phyloP scores from a whole-genome alignment of 2,113 vertebrate species.

The Amazona guildingii region DNA sequence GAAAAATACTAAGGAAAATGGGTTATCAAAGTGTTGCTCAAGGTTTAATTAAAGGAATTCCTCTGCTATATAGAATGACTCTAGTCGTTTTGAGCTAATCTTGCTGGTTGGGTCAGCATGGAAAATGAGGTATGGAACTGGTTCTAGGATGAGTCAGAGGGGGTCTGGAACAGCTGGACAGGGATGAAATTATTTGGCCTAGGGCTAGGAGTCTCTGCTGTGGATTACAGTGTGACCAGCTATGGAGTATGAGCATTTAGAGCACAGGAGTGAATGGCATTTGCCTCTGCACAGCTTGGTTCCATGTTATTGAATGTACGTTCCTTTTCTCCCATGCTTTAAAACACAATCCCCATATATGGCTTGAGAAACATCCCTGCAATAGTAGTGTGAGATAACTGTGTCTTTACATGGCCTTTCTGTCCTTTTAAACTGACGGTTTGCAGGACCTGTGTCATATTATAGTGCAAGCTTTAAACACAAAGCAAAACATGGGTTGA shows the following conservation, averaged over 20 bases:
- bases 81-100: not conserved
- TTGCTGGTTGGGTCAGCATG: not conserved
- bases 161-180: not conserved
- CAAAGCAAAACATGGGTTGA: not conserved
- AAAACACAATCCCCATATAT: not conserved
- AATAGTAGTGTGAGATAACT: not conserved
- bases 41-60: constrained; percentile 8
- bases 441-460: not conserved
- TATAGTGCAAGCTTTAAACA: not conserved
- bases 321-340: not conserved
- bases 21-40: constrained; percentile 26
- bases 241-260: not conserved
- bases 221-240: not conserved
- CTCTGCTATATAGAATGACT: not conserved
- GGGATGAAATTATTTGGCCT: not conserved
- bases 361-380: not conserved
- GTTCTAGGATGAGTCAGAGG: not conserved
- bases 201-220: not conserved
- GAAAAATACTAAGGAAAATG: not conserved
- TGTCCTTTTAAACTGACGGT: not conserved
- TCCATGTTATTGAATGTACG: not conserved
- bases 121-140: not conserved
- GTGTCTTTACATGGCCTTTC: not conserved
- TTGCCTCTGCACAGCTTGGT: not conserved
- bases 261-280: not conserved